A percentile compares a stretch with the other conserved stretches of the same genome.
Conservation (phyloP, 2,888 invertebrate species). For the Cremastobaeus sp. region DNA sequence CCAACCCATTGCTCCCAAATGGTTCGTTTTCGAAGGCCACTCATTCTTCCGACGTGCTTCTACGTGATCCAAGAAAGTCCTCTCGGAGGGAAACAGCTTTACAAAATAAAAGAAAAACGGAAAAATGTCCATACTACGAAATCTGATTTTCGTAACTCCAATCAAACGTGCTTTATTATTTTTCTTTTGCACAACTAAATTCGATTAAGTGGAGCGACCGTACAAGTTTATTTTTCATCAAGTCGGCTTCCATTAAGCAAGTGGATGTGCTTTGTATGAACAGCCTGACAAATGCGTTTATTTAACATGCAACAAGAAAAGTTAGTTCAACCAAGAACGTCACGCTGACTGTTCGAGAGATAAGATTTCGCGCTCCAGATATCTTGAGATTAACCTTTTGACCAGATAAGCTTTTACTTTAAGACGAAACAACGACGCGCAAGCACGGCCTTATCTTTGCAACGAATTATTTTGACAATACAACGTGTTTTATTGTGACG, state of each 20-base stretch:
- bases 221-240: too few relatives aligned
- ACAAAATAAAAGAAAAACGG: constrained; percentile 26
- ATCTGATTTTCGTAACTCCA: constrained; percentile 15
- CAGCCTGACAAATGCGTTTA: constrained; percentile 35
- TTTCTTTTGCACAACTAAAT: too few relatives aligned
- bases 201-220: too few relatives aligned
- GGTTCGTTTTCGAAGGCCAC: constrained; percentile 35
- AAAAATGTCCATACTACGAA: constrained; percentile 19
- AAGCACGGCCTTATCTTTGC: constrained; percentile 39
- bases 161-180: background rate
- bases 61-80: constrained; percentile 29
- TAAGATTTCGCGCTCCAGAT: constrained; percentile 54
- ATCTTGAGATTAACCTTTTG: constrained; percentile 61
- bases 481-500: constrained; percentile 28
- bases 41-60: constrained; percentile 24
- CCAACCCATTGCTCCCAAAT: constrained; percentile 37
- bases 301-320: constrained; percentile 52
- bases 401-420: constrained; percentile 58
- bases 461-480: constrained; percentile 36
- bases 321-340: constrained; percentile 43
- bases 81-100: constrained; percentile 22
- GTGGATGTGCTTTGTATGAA: constrained; percentile 25
- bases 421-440: constrained; percentile 43
- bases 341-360: constrained; percentile 45
- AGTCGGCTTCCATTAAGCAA: too few relatives aligned